These are phyloP conservation scores for Lacerta viridis DNA, from an alignment of 2,797 vertebrate genomes.

Conservation along the genomic window DNA sequence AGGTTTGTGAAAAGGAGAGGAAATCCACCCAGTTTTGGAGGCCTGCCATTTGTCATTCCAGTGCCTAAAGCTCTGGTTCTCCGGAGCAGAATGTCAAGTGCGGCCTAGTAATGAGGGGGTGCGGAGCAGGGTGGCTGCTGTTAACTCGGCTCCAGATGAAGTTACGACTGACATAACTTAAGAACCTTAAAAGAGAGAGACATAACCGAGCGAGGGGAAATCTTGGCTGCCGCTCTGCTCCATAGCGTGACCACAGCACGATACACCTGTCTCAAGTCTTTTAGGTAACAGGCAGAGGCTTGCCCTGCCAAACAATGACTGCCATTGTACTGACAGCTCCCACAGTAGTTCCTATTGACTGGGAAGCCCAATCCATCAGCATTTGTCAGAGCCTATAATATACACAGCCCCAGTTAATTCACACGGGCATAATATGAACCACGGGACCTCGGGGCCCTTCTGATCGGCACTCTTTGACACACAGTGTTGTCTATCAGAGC, in stretches of 20 bases:
- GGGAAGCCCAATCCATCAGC: slow-evolving; percentile 84
- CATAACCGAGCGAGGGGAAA: slow-evolving; percentile 11
- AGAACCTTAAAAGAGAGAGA: slow-evolving; percentile 4
- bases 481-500: slow-evolving; percentile 81
- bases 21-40: not conserved
- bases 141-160: slow-evolving; percentile 2
- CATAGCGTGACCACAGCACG: slow-evolving; percentile 84
- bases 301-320: slow-evolving; percentile 89
- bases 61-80: not conserved
- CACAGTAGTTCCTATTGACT: slow-evolving; percentile 79
- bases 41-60: not conserved
- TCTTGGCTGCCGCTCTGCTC: slow-evolving; percentile 57
- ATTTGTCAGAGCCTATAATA: slow-evolving; percentile 71
- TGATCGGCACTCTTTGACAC: slow-evolving; percentile 82
- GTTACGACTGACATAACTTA: not conserved
- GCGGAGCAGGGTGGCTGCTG: not conserved
- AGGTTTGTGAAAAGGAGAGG: not conserved
- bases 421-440: slow-evolving; percentile 77
- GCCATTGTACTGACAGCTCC: slow-evolving; percentile 87
- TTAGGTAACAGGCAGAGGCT: slow-evolving; percentile 91
- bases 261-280: slow-evolving; percentile 91
- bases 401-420: slow-evolving; percentile 81
- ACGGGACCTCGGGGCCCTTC: slow-evolving; percentile 78
- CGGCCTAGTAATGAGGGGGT: not conserved
- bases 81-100: not conserved